phyloP scores from a whole-genome alignment of 2,888 invertebrate genomes.

The Melieria omissa region DNA sequence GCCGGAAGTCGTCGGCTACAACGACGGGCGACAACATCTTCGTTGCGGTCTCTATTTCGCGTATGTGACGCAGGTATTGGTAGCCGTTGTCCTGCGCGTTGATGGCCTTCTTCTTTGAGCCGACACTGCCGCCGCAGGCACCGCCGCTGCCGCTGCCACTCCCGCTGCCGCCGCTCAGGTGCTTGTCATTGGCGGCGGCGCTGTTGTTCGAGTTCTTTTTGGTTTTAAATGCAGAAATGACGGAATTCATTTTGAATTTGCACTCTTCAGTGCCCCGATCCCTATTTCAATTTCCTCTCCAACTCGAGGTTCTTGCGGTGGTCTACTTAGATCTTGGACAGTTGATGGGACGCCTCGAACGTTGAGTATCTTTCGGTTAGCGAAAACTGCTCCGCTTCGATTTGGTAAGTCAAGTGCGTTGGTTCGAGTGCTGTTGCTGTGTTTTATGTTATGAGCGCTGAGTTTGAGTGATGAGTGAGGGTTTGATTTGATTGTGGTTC shows the following conservation, averaged over 20 bases:
- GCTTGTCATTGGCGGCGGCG: constrained; percentile 35
- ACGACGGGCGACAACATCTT: constrained; percentile 62
- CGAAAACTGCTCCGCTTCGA: background rate
- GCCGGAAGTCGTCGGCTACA: constrained; percentile 56
- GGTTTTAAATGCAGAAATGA: constrained; percentile 67
- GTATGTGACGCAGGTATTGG: constrained; percentile 65
- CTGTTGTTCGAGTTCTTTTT: constrained; percentile 56
- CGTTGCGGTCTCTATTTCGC: constrained; percentile 65
- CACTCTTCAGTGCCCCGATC: too few species aligned
- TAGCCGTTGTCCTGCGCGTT: constrained; percentile 64
- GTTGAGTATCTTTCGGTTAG: background rate
- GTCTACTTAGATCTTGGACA: background rate
- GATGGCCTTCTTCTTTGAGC: constrained; percentile 52
- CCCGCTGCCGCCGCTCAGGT: constrained; percentile 36
- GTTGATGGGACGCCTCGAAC: background rate
- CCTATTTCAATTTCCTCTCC: constrained; percentile 7
- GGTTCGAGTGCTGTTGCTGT: background rate
- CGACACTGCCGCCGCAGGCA: constrained; percentile 44
- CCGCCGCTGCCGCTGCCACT: constrained; percentile 43
- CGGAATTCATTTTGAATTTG: constrained; percentile 64
- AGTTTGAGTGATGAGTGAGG: constrained; percentile 24
- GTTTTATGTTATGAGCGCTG: too few species aligned
- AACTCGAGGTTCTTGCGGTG: constrained; percentile 17
- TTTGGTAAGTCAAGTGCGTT: background rate
- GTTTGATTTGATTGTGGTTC: background rate